phyloP scores from a whole-genome alignment of 2,797 vertebrate genomes.

The Iguana delicatissima region DNA sequence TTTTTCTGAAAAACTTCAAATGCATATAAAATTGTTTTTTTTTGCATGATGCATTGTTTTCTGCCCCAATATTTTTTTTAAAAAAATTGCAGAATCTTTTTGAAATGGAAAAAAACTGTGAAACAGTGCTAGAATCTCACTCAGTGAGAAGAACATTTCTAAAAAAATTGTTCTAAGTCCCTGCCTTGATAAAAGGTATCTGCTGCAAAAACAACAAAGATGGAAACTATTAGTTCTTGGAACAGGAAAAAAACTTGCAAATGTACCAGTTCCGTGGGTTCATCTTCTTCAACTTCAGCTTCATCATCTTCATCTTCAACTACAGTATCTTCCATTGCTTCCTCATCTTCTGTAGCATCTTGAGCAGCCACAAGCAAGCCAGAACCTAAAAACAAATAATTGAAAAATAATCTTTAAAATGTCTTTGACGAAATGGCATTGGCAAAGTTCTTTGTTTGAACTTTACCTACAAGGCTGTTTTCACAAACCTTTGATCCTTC shows the following conservation, averaged over 20 bases:
- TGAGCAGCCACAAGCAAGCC: constrained; percentile 85
- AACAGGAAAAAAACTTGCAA: constrained; percentile 17
- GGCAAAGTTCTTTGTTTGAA: not conserved
- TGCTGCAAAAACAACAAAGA: not conserved
- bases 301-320: constrained; percentile 97
- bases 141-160: no score
- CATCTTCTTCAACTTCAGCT: constrained; percentile 97
- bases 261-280: constrained; percentile 92
- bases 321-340: constrained; percentile 90
- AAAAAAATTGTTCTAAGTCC: no score
- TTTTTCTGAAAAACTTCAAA: no score
- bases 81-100: no score
- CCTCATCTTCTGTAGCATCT: constrained; percentile 95
- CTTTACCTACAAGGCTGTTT: not conserved
- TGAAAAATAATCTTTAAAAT: constrained; percentile 12
- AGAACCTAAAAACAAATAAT: constrained; percentile 60
- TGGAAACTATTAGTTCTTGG: not conserved
- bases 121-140: no score
- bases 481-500: no score
- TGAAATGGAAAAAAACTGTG: no score
- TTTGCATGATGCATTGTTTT: no score
- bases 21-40: no score
- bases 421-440: not conserved
- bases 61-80: no score
- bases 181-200: not conserved